These are phyloP conservation scores for Pemphredon lugubris DNA, from an alignment of 2,888 invertebrate species.

Conservation along the genomic window DNA sequence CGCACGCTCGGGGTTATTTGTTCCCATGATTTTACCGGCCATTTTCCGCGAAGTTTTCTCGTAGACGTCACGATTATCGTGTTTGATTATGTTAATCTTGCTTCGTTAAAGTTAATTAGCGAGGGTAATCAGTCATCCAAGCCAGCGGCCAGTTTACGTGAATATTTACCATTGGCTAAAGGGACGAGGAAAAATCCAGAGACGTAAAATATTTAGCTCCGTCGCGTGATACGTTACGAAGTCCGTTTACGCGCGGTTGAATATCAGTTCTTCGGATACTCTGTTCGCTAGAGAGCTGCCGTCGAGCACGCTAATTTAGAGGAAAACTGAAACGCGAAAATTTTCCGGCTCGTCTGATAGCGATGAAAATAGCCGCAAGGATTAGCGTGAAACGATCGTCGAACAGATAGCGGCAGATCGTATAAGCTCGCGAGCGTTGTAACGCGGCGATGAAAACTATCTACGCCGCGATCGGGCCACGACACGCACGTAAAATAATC, in stretches of 20 bases:
- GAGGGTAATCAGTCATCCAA: slow-evolving; percentile 1
- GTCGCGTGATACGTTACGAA: not conserved
- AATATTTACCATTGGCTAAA: not conserved
- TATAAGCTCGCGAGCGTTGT: slow-evolving; percentile 28
- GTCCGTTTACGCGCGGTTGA: not conserved
- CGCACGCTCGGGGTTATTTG: not conserved
- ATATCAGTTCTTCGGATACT: slow-evolving; percentile 13
- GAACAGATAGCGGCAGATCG: slow-evolving; percentile 29
- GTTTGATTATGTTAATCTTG: not conserved
- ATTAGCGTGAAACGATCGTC: slow-evolving; percentile 51
- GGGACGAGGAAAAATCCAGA: not conserved
- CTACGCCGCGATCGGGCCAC: too few relatives aligned
- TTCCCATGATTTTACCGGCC: not conserved
- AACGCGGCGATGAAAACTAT: not conserved
- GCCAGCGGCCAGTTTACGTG: not conserved
- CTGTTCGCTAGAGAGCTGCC: not conserved
- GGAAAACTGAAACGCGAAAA: slow-evolving; percentile 23
- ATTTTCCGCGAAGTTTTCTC: not conserved
- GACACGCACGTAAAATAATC: too few relatives aligned
- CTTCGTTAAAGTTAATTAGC: slow-evolving; percentile 5
- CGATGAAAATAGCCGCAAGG: slow-evolving; percentile 42
- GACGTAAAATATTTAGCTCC: not conserved
- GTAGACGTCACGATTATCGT: not conserved
- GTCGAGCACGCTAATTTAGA: slow-evolving; percentile 22
- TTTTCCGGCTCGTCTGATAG: slow-evolving; percentile 46